Conservation (phyloP, 2,888 invertebrate species). For the Eupeodes latifasciatus region DNA sequence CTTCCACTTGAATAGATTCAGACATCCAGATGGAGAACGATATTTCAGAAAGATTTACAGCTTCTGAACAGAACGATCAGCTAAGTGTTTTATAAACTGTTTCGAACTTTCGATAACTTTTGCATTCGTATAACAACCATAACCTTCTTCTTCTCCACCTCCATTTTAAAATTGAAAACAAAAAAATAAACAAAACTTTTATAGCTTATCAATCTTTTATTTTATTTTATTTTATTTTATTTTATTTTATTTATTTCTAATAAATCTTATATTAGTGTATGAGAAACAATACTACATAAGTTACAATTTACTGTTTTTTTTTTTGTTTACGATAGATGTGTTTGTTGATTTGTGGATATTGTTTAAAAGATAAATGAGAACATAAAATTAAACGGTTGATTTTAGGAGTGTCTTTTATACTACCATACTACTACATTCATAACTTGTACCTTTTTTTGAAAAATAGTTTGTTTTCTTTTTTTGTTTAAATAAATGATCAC, state of each 20-base stretch:
- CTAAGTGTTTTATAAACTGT: no score
- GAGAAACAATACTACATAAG: constrained; percentile 43
- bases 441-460: constrained; percentile 52
- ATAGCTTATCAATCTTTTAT: not conserved
- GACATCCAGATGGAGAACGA: no score
- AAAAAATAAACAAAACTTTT: not conserved
- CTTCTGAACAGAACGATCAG: no score
- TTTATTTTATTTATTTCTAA: constrained; percentile 52
- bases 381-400: constrained; percentile 36
- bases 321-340: constrained; percentile 20
- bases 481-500: constrained; percentile 62
- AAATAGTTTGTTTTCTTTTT: constrained; percentile 48
- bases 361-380: constrained; percentile 51
- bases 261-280: constrained; percentile 55
- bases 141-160: not conserved
- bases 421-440: constrained; percentile 38
- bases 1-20: no score
- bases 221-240: no score
- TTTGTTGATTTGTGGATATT: constrained; percentile 28
- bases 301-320: constrained; percentile 23
- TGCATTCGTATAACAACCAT: no score
- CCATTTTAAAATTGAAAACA: not conserved
- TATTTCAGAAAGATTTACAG: no score
- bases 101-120: no score
- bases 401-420: constrained; percentile 40